A percentile compares a stretch with the other conserved stretches of the same genome.
Evolutionary conservation across 1,140 invertebrate genomes (phyloP).

Genomic region (Lepidurus apus): DNA sequence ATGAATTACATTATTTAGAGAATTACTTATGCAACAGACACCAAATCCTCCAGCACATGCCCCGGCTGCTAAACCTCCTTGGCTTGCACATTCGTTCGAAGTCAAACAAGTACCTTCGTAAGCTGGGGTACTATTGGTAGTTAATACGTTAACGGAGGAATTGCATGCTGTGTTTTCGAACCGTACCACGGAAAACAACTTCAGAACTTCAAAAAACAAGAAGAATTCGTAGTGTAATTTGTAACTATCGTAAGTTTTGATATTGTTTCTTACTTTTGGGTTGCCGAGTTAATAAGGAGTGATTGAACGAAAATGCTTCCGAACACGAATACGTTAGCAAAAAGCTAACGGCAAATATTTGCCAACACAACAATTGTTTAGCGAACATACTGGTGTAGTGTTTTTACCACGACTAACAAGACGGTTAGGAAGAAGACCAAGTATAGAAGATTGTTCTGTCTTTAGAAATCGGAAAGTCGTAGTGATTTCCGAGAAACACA

Average conservation of each 20-base stretch:
- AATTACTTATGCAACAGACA: slow-evolving; percentile 67
- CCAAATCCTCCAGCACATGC: slow-evolving; percentile 69
- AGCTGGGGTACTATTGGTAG: background rate
- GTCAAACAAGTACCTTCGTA: slow-evolving; percentile 69
- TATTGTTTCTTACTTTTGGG: background rate
- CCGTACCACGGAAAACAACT: slow-evolving; percentile 66
- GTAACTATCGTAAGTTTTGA: background rate
- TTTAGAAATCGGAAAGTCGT: slow-evolving; percentile 3
- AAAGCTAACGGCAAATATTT: background rate
- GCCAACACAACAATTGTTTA: background rate
- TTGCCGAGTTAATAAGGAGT: background rate
- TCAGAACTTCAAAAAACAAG: slow-evolving; percentile 52
- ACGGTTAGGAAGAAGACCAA: background rate
- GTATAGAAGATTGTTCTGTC: background rate
- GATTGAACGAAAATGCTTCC: background rate
- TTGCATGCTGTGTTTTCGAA: slow-evolving; percentile 63
- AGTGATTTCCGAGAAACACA: slow-evolving; percentile 10
- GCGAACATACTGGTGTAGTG: background rate
- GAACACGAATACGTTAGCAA: background rate
- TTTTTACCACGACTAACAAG: background rate
- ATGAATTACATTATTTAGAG: background rate
- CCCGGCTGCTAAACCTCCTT: slow-evolving; percentile 64
- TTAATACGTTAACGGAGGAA: slow-evolving; percentile 55
- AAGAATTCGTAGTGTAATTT: background rate
- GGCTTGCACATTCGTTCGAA: slow-evolving; percentile 56